Evolutionary conservation across 2,113 vertebrate species (phyloP).

Genomic region (Struthidea cinerea): DNA sequence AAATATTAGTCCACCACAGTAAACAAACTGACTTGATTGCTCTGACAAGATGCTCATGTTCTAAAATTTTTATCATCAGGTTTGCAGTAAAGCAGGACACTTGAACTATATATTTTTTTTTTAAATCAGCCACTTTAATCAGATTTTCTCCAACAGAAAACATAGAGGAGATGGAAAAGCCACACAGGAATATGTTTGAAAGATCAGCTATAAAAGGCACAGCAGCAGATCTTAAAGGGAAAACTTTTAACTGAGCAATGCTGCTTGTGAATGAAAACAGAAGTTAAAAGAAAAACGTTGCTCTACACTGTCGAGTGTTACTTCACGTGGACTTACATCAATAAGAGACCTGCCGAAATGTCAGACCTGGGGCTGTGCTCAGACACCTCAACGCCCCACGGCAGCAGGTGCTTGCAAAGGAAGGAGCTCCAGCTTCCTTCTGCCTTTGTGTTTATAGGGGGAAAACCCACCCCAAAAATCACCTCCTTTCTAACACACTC

Average conservation of each 20-base stretch:
- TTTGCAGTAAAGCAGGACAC: background rate
- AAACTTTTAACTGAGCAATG: background rate
- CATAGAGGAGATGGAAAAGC: background rate
- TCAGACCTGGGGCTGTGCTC: background rate
- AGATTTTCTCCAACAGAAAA: background rate
- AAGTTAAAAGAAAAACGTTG: background rate
- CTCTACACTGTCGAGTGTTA: background rate
- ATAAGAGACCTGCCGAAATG: background rate
- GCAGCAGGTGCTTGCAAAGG: background rate
- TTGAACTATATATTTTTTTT: background rate
- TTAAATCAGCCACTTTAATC: background rate
- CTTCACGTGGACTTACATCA: background rate
- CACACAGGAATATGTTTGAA: background rate
- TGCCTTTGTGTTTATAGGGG: background rate
- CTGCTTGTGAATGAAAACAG: background rate
- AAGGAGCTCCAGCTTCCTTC: background rate
- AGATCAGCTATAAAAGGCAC: background rate
- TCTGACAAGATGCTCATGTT: background rate
- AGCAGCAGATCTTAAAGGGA: background rate
- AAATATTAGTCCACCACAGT: background rate
- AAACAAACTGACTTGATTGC: background rate
- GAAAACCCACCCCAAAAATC: background rate
- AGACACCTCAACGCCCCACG: rapidly evolving
- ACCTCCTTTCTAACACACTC: background rate
- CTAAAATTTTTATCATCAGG: background rate